Conservation (phyloP, 2,888 invertebrate species). For the Folsomia candida region DNA sequence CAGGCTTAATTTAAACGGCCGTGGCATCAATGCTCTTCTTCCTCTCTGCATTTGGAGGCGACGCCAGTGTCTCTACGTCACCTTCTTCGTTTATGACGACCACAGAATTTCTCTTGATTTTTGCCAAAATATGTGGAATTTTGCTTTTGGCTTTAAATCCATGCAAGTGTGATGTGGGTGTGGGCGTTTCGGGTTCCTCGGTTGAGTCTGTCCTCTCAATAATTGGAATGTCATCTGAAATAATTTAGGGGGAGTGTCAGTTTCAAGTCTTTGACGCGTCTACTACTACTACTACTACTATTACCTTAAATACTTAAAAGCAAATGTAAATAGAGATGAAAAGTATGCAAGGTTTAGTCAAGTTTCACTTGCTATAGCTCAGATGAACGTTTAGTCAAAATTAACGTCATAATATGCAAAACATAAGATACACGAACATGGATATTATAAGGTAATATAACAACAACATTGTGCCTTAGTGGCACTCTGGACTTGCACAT, state of each 20-base stretch:
- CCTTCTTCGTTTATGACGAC: slow-evolving; percentile 50
- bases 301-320: too few relatives aligned
- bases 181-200: slow-evolving; percentile 11
- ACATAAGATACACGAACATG: too few relatives aligned
- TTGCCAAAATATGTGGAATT: slow-evolving; percentile 45
- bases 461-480: too few relatives aligned
- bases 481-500: too few relatives aligned
- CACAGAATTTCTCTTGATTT: slow-evolving; percentile 46
- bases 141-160: slow-evolving; percentile 41
- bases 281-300: too few relatives aligned
- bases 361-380: too few relatives aligned
- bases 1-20: slow-evolving; percentile 40
- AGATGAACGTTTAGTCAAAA: background rate
- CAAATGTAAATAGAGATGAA: too few relatives aligned
- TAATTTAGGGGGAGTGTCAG: background rate
- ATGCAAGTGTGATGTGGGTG: background rate
- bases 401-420: background rate
- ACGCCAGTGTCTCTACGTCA: slow-evolving; percentile 48
- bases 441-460: too few relatives aligned
- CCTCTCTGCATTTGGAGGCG: slow-evolving; percentile 40
- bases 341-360: too few relatives aligned
- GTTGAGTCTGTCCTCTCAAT: slow-evolving; percentile 28
- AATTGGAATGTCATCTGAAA: slow-evolving; percentile 49
- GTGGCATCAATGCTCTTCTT: slow-evolving; percentile 49
- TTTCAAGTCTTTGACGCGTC: too few relatives aligned